Percentiles rank a stretch among this genome's conserved stretches.
Evolutionary conservation across 2,888 invertebrate genomes (phyloP).

Genomic region (Cerceris ruficornis): DNA sequence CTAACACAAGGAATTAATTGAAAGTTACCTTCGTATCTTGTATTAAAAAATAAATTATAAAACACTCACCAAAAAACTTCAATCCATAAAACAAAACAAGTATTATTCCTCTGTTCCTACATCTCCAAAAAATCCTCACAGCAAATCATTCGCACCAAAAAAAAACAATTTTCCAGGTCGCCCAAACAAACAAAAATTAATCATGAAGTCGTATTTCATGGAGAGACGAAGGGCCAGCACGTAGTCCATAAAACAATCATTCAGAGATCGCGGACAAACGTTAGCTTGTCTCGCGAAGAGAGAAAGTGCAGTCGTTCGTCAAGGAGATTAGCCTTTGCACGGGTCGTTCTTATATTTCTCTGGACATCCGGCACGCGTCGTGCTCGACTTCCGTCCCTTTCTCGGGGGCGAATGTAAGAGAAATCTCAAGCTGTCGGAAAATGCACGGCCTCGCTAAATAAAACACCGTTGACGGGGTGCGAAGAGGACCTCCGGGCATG

Average conservation of each 20-base stretch:
- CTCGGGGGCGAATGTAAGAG: slow-evolving; percentile 33
- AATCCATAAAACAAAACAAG: too few species aligned
- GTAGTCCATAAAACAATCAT: slow-evolving; percentile 20
- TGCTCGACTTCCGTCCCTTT: slow-evolving; percentile 13
- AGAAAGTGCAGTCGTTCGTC: slow-evolving; percentile 21
- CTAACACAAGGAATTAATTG: too few species aligned
- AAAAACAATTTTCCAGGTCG: too few species aligned
- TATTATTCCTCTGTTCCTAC: too few species aligned
- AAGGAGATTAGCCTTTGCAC: slow-evolving; percentile 36
- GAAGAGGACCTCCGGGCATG: slow-evolving; percentile 40
- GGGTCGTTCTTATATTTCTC: slow-evolving; percentile 28
- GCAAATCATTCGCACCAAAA: too few species aligned
- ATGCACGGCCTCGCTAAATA: slow-evolving; percentile 54
- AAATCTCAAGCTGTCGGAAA: slow-evolving; percentile 55
- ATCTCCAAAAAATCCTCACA: too few species aligned
- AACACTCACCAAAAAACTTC: too few species aligned
- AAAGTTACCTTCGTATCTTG: too few species aligned
- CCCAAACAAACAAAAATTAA: too few species aligned
- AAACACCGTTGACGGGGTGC: slow-evolving; percentile 51
- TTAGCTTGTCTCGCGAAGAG: background rate
- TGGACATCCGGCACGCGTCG: background rate
- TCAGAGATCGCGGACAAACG: slow-evolving; percentile 22
- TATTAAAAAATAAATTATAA: too few species aligned
- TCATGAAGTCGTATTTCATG: too few species aligned
- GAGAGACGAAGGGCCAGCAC: too few species aligned